These are phyloP conservation scores for Thunnus albacares DNA, from an alignment of 2,797 vertebrate genomes.

Conservation along the genomic window DNA sequence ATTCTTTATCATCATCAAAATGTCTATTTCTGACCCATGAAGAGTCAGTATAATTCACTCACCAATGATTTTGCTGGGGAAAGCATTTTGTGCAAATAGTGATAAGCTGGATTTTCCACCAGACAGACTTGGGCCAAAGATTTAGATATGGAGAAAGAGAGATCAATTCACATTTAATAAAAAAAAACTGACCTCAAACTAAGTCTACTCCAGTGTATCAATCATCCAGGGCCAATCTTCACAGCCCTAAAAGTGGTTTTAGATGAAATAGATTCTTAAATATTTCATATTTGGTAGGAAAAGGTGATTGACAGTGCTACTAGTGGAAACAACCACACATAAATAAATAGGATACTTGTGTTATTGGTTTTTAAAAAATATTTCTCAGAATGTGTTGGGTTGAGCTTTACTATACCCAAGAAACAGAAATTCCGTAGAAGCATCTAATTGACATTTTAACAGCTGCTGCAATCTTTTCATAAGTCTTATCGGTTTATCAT, in stretches of 20 bases:
- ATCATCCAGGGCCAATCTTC: slow-evolving; percentile 39
- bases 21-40: slow-evolving; percentile 49
- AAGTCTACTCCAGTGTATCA: slow-evolving; percentile 78
- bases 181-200: slow-evolving; percentile 49
- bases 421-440: slow-evolving; percentile 30
- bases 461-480: slow-evolving; percentile 17
- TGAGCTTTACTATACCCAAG: slow-evolving; percentile 14
- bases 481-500: slow-evolving; percentile 28
- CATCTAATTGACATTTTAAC: slow-evolving; percentile 28
- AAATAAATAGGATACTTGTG: slow-evolving; percentile 67
- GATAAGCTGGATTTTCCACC: slow-evolving; percentile 49
- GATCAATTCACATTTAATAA: slow-evolving; percentile 40
- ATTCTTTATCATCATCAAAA: slow-evolving; percentile 74
- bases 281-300: slow-evolving; percentile 67
- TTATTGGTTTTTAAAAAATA: slow-evolving; percentile 24
- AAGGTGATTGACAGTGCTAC: slow-evolving; percentile 67
- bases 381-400: slow-evolving; percentile 21
- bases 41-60: slow-evolving; percentile 56
- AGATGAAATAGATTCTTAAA: slow-evolving; percentile 55
- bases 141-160: slow-evolving; percentile 35
- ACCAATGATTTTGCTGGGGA: slow-evolving; percentile 73
- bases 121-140: slow-evolving; percentile 46
- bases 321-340: slow-evolving; percentile 58
- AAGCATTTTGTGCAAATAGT: slow-evolving; percentile 78
- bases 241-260: slow-evolving; percentile 49